Percentiles rank a stretch among this genome's conserved stretches.
These are phyloP conservation scores for Arctopsyche grandis DNA, from an alignment of 1,140 invertebrate species.

Conservation along the genomic window DNA sequence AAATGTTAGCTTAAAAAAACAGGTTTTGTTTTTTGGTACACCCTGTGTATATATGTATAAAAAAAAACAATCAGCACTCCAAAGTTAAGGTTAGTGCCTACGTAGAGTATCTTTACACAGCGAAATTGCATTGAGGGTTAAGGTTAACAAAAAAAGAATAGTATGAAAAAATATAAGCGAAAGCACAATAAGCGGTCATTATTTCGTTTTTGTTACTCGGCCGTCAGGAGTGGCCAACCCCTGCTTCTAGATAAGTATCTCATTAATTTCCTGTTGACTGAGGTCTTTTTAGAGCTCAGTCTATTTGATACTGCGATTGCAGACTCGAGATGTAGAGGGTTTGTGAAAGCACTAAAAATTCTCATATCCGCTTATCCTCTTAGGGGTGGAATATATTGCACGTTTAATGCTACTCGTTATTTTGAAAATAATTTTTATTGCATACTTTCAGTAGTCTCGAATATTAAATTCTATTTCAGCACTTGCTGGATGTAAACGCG, in stretches of 20 bases:
- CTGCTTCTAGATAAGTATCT: constrained; percentile 42
- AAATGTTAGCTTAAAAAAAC: too few relatives aligned
- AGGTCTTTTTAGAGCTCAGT: constrained; percentile 27
- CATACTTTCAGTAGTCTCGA: too few relatives aligned
- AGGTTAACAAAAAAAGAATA: neutral
- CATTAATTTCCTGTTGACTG: constrained; percentile 45
- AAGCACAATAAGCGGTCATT: constrained; percentile 3
- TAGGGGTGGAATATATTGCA: constrained; percentile 37
- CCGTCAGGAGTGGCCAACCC: neutral
- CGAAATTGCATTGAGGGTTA: too few relatives aligned
- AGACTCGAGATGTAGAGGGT: constrained; percentile 25
- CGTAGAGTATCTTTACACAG: too few relatives aligned
- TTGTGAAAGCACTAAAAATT: constrained; percentile 31
- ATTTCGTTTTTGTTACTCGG: neutral
- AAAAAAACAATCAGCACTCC: too few relatives aligned
- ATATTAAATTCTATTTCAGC: too few relatives aligned
- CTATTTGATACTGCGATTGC: constrained; percentile 23
- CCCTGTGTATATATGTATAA: too few relatives aligned
- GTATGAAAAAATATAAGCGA: neutral
- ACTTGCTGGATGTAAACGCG: too few relatives aligned
- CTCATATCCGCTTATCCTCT: constrained; percentile 37
- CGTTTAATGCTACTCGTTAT: neutral
- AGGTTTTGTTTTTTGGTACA: too few relatives aligned
- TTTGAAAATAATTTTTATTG: neutral
- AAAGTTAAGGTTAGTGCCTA: too few relatives aligned